Evolutionary conservation across 2,113 vertebrate genomes (phyloP), one percentile per base, ranked within the genome.

Genomic region (Amblyornis subalaris): DNA sequence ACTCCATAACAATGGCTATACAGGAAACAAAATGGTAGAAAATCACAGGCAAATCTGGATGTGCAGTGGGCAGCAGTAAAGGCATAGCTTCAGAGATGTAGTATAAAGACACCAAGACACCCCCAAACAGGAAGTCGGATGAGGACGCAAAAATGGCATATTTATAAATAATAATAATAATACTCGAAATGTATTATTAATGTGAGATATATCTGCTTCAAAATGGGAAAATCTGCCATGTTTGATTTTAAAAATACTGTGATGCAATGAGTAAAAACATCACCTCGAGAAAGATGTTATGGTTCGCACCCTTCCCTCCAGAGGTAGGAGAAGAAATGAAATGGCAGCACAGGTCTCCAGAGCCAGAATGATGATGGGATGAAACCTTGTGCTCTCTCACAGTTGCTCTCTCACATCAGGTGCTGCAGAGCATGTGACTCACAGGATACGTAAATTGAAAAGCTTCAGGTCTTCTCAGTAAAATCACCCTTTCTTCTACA

Each of bases 291-390:
- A 57, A 57, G 5, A 33, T 38, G 23, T 6, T 61, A 28, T 16
- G 5, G 10, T 79, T 71, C 3, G 0, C 6, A 25, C 4, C 4
- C 6, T 53, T 60, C 11, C 20, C 31, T 55, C 22, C 1, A 3
- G 45, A 69, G 21, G 4, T 4, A 20, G n/a, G 29, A 60, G 48
- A 44, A 44, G 6, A 78, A 78, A 51, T 14, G 14, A 44, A 89
- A 60, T 9, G 26, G 28, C 53, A 90, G 3, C 23, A 42, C 10
- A 57, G 8, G 31, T 53, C 35, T 76, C 20, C 47, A 74, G 47
- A 36, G 22, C 28, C 28, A 79, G n/a, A 72, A 64, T 17, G 14
- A 40, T 20, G 13, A 19, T 3, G 4, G 9, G 33, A 35, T 9
- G 5, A 47, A 69, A 35, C 53, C 13, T 29, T 35, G 5, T 31